Percentiles rank a stretch among this genome's conserved stretches.
Evolutionary conservation across 2,888 invertebrate species (phyloP).

Genomic region (Anoplius nigerrimus): DNA sequence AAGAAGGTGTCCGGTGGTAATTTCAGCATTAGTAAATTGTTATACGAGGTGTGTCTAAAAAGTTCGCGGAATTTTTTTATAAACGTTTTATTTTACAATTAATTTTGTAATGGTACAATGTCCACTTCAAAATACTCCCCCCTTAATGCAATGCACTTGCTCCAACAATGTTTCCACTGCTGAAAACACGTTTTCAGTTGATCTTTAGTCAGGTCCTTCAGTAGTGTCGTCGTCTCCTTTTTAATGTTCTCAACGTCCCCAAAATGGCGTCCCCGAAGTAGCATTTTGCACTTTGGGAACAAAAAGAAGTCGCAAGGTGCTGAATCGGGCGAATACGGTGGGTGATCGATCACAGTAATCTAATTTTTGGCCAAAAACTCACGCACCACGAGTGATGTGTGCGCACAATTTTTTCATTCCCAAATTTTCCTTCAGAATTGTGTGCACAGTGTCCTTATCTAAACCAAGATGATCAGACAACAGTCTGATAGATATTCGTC

Average conservation of each 20-base stretch:
- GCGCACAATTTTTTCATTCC: neutral
- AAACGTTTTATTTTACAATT: too few species aligned
- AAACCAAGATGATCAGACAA: neutral
- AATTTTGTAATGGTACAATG: too few species aligned
- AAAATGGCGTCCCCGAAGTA: neutral
- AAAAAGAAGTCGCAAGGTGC: constrained; percentile 3
- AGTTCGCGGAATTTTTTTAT: too few species aligned
- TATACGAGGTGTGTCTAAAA: too few species aligned
- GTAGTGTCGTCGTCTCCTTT: neutral
- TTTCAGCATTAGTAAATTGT: too few species aligned
- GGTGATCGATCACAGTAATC: neutral
- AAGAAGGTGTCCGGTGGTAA: too few species aligned
- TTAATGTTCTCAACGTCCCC: neutral
- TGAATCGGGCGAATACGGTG: neutral
- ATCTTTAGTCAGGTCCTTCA: neutral
- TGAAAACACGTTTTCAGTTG: neutral
- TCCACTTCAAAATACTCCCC: neutral
- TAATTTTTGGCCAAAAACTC: neutral
- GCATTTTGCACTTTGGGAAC: constrained; percentile 1
- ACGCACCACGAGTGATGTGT: neutral
- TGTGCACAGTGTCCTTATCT: neutral
- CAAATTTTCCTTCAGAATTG: neutral
- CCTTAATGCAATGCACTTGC: neutral
- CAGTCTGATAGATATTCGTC: neutral
- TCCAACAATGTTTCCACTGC: neutral